Evolutionary conservation across 2,797 vertebrate genomes (phyloP).

Genomic region (Brachyalestes nurse): DNA sequence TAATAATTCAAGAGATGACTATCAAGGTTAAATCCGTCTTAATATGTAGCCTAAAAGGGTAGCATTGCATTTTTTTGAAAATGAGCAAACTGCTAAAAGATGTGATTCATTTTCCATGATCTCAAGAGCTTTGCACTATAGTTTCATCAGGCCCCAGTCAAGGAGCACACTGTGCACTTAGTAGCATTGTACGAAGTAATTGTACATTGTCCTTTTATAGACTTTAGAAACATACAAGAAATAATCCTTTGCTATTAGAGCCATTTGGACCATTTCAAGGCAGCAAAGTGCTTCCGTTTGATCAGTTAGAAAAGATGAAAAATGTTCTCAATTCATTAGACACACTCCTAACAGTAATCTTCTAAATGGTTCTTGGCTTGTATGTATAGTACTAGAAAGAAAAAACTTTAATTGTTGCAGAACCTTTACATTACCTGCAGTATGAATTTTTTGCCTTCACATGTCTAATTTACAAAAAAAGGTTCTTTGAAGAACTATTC

Average conservation of each 20-base stretch:
- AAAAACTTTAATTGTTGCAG: too few species aligned
- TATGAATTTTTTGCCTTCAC: too few species aligned
- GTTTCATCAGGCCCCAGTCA: background rate
- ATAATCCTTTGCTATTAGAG: constrained; percentile 8
- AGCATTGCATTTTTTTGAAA: background rate
- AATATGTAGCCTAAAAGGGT: background rate
- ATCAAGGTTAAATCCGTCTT: too few species aligned
- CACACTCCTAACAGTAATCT: background rate
- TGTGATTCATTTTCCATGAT: constrained; percentile 18
- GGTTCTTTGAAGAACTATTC: too few species aligned
- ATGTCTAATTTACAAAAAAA: too few species aligned
- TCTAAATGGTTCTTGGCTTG: background rate
- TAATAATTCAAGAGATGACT: too few species aligned
- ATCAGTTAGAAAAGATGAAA: background rate
- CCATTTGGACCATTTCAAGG: background rate
- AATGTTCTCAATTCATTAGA: background rate
- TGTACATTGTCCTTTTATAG: constrained; percentile 13
- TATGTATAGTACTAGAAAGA: too few species aligned
- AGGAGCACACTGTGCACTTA: background rate
- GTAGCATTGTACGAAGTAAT: constrained; percentile 42
- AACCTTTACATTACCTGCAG: too few species aligned
- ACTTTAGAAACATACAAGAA: constrained; percentile 25
- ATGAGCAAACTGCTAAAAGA: background rate
- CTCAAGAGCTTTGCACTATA: background rate
- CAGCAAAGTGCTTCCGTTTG: background rate